These are phyloP conservation scores for Cantharis flavilabris DNA, from an alignment of 2,888 invertebrate species.

Conservation along the genomic window DNA sequence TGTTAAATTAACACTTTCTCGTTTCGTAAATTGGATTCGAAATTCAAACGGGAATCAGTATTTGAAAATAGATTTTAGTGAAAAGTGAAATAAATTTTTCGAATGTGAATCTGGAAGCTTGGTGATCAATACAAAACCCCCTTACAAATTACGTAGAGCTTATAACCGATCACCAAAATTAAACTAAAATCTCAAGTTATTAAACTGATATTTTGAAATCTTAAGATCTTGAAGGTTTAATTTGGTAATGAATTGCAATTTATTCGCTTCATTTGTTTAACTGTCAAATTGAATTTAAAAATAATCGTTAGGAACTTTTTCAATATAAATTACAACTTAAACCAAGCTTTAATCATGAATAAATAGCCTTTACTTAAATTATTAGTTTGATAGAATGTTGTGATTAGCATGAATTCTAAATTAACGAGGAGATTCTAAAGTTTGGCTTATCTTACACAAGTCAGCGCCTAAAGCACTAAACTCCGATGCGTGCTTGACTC, in stretches of 20 bases:
- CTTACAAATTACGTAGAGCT: neutral
- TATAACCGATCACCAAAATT: neutral
- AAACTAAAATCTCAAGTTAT: neutral
- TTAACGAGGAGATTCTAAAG: conserved; percentile 1
- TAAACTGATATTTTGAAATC: neutral
- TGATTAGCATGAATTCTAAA: conserved; percentile 2
- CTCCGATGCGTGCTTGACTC: neutral
- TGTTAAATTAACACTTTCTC: too few relatives aligned
- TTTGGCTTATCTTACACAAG: conserved; percentile 1
- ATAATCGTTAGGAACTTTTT: neutral
- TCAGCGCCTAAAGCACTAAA: conserved; percentile 4
- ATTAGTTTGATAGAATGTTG: conserved; percentile 1
- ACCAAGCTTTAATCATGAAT: neutral
- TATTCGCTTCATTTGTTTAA: neutral
- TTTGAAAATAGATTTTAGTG: too few relatives aligned
- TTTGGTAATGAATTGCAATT: neutral
- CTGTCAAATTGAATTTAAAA: neutral
- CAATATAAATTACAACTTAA: neutral
- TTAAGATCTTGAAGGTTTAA: neutral
- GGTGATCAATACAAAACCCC: neutral
- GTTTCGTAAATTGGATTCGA: too few relatives aligned
- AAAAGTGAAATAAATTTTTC: neutral
- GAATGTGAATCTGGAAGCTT: neutral
- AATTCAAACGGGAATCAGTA: too few relatives aligned
- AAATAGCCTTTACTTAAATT: conserved; percentile 2